Base-by-base conservation (phyloP, 2,113 vertebrate genomes). In the Salminus brasiliensis region DNA sequence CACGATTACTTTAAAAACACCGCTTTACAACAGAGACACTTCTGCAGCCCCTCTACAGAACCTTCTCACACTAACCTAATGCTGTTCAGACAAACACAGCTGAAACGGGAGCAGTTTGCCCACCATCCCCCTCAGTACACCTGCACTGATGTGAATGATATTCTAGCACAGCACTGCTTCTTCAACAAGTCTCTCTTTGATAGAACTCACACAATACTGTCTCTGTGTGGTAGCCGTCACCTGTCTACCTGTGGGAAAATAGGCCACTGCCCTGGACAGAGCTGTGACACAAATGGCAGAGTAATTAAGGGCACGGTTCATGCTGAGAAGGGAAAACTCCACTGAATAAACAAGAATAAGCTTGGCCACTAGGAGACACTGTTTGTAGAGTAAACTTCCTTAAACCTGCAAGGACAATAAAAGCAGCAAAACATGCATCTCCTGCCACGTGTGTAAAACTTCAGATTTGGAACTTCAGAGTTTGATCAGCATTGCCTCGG, bases 131-230 rank as follows among this genome's bases (percentile, higher is more conserved):
- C 62, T 45, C 63, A 7, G 70, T 12, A 66, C 83, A 84, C 83
- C 84, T 82, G 81, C 86, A 86, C 88, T 91, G 89, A 90, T 91
- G 80, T 84, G 83, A 79, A 84, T 87, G 89, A 92, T 91, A 92
- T 88, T 84, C 80, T 78, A 84, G 85, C 81, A 86, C 86, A 87
- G 81, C 83, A 85, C 86, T 89, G 87, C 83, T 84, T 82, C 87
- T 87, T 85, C 69, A 88, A 90, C 91, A 92, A 87, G 83, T 91
- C 87, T 87, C 85, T 86, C 92, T 92, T 92, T 93, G 90, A 92
- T 90, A 84, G 69, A 53, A 83, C 52, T 15, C 81, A 85, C 83
- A 93, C 92, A 93, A 93, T 92, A 84, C 79, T 73, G 84, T 84
- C 88, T 91, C 87, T 92, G 89, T 92, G 72, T 86, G 73, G 85